A percentile compares a stretch with the other conserved stretches of the same genome.
phyloP scores from a whole-genome alignment of 2,888 invertebrate genomes.

The Monoplex corrugatus region DNA sequence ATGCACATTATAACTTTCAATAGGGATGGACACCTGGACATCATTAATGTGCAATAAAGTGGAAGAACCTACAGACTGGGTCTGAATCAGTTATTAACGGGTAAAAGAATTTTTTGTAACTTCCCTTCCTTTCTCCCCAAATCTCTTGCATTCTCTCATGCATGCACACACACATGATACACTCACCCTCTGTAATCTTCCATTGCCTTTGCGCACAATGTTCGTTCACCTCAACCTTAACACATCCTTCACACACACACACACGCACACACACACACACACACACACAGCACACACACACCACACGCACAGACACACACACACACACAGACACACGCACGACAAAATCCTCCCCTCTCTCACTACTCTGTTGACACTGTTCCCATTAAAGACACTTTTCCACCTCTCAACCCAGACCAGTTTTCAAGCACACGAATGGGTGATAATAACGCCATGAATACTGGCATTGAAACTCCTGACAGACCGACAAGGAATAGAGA shows the following conservation, averaged over 20 bases:
- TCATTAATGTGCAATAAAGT: too few species aligned
- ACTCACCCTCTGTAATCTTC: not conserved
- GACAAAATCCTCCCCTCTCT: not conserved
- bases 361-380: too few species aligned
- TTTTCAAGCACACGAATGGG: conserved; percentile 14
- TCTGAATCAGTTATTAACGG: too few species aligned
- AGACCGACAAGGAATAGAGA: too few species aligned
- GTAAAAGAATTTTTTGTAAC: too few species aligned
- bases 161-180: not conserved
- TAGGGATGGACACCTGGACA: too few species aligned
- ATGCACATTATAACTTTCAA: too few species aligned
- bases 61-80: too few species aligned
- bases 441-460: conserved; percentile 16
- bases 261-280: too few species aligned
- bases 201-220: not conserved
- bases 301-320: not conserved
- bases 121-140: too few species aligned
- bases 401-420: not conserved
- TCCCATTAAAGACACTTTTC: not conserved
- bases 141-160: too few species aligned
- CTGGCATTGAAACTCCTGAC: not conserved
- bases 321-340: not conserved
- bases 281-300: not conserved
- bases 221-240: not conserved
- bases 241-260: not conserved